Base-by-base conservation (phyloP, 2,888 invertebrate species). In the Chrysomela aeneicollis region DNA sequence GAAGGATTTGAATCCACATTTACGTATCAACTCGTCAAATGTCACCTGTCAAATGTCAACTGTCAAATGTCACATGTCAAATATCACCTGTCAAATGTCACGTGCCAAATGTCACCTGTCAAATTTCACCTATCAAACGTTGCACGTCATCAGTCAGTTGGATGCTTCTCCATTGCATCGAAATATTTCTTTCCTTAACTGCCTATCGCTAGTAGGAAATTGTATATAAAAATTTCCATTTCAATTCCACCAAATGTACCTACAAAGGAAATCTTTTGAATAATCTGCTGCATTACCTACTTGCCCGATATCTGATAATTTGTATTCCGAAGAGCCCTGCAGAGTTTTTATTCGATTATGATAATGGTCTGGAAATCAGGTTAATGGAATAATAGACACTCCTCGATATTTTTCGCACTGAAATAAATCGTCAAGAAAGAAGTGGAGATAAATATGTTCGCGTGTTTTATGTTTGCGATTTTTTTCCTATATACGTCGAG, bases 361-460 rank as follows among this genome's bases (percentile, higher is more conserved):
- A 71, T 68, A 70, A 70, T 69, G 67, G 67, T 71, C 59, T 64
- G 51, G 66, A 72, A 75, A 75, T 74, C 74, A 74, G 75, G 74
- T 74, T 76, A 75, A 76, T 76, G 72, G 76, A 75, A 75, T 76
- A 74, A 74, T 72, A 74, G 76, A 74, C 76, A 73, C 74, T 74
- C 73, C 74, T 73, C 72, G 71, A 73, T 74, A 71, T 73, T 74
- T 70, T 69, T 66, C 70, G 67, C 63, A 68, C 61, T 62, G 67
- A 72, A 73, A 72, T 76, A 73, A 73, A 75, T 73, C 71, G 69
- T 57, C 61, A 22, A 66, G 72, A 60, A 55, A 42, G 51, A 62
- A 63, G 68, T 63, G 67, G 62, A 69, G 67, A 73, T 70, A 70
- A 68, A 68, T 68, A 67, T 68, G 71, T 67, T 73, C 59, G 68